Base-by-base conservation (phyloP, 2,113 vertebrate species). In the Alouatta palliata region DNA sequence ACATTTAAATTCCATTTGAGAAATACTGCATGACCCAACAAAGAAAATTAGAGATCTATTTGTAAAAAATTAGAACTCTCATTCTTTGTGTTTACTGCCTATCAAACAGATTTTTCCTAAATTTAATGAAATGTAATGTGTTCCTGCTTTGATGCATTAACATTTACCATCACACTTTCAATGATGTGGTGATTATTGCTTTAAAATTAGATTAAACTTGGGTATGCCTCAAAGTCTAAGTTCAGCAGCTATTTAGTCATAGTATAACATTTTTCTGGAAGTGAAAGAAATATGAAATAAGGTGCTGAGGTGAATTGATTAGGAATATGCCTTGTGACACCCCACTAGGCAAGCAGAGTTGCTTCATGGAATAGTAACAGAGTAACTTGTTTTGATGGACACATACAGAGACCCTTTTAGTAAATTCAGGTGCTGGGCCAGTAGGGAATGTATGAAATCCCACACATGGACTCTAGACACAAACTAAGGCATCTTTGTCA, bases 121-220 rank as follows among this genome's bases (percentile, higher is more conserved):
- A 97, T 97, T 94, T 97, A 97, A 96, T 95, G 97, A 97, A 95
- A 94, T 75, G 9, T 85, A 97, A 86, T 94, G 87, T 88, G 21
- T 58, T 93, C 84, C 90, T 97, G 58, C 71, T 90, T 96, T 96
- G 43, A 95, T 89, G n/a, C 61, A 80, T 96, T 97, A 82, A 61
- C 58, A 91, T 97, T 96, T 89, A 73, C 90, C 77, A 86, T 96
- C 92, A 87, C 52, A 77, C 43, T 95, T 92, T 90, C 90, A 94
- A 45, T 84, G 37, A 54, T 25, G 3, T 90, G 45, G 54, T 79
- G 61, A 96, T 96, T 92, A 96, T 88, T 91, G 81, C 90, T 96
- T 96, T 77, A 95, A 88, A 97, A 96, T 96, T 96, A 97, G 94
- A 97, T 97, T 96, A 97, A 96, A 94, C 40, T 66, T 68, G n/a